Percentiles rank a stretch among this genome's conserved stretches.
Evolutionary conservation across 1,140 invertebrate genomes (phyloP).

Genomic region (Prorops nasuta): DNA sequence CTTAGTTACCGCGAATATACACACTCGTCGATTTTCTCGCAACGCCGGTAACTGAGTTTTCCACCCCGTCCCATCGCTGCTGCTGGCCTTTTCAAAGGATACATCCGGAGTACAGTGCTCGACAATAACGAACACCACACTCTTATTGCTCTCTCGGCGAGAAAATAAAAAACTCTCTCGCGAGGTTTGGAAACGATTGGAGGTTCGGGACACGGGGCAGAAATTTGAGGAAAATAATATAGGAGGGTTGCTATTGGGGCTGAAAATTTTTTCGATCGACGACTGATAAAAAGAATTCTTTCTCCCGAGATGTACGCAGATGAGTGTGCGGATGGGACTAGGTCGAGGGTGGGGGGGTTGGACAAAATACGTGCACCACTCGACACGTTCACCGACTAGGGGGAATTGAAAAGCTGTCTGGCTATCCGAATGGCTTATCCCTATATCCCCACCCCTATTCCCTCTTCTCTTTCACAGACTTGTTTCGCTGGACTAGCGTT

Average conservation of each 20-base stretch:
- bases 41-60: constrained; percentile 25
- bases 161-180: no score
- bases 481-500: neutral
- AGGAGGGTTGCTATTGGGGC: no score
- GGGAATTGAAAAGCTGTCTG: constrained; percentile 54
- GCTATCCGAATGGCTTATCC: constrained; percentile 52
- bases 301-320: constrained; percentile 12
- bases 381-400: constrained; percentile 51
- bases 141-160: no score
- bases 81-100: constrained; percentile 26
- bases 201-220: no score
- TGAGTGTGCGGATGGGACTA: constrained; percentile 13
- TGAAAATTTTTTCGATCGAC: no score
- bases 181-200: no score
- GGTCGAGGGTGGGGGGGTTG: constrained; percentile 3
- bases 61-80: constrained; percentile 17
- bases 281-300: no score
- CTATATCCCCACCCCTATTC: constrained; percentile 24
- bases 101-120: no score
- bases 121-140: no score
- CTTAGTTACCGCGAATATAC: constrained; percentile 47
- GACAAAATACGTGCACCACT: constrained; percentile 19
- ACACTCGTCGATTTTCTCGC: constrained; percentile 2
- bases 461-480: neutral
- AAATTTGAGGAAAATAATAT: no score